A percentile compares a stretch with the other conserved stretches of the same genome.
Evolutionary conservation across 2,113 vertebrate genomes (phyloP).

Genomic region (Nanger granti): DNA sequence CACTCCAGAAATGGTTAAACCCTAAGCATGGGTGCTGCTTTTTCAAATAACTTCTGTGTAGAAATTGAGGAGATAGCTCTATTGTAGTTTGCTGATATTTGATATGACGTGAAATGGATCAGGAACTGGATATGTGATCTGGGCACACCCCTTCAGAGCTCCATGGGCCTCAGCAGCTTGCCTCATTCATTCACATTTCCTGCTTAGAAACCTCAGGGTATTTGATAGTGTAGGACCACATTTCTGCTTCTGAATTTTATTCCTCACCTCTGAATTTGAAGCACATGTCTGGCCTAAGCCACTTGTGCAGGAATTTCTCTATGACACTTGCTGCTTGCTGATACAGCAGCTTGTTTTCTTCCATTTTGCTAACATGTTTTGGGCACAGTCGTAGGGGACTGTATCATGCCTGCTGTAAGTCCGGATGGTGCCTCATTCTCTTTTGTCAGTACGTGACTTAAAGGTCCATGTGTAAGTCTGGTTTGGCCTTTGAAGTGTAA

Average conservation of each 20-base stretch:
- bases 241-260: not conserved
- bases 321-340: not conserved
- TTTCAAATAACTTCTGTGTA: not conserved
- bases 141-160: not conserved
- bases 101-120: not conserved
- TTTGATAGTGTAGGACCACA: not conserved
- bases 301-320: not conserved
- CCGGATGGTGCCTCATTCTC: not conserved
- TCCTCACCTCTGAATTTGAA: not conserved
- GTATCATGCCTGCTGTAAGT: not conserved
- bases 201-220: not conserved
- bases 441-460: not conserved
- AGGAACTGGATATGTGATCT: not conserved
- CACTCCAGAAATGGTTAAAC: not conserved
- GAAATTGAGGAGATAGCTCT: not conserved
- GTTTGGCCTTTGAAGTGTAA: not conserved
- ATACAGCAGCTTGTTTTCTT: not conserved
- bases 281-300: not conserved
- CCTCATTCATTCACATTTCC: not conserved
- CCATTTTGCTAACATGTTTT: not conserved
- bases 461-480: not conserved
- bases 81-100: not conserved
- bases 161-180: not conserved
- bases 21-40: not conserved
- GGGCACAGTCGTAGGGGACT: not conserved